Evolutionary conservation across 2,113 vertebrate genomes (phyloP), one percentile per base, ranked within the genome.

Genomic region (Solea solea): DNA sequence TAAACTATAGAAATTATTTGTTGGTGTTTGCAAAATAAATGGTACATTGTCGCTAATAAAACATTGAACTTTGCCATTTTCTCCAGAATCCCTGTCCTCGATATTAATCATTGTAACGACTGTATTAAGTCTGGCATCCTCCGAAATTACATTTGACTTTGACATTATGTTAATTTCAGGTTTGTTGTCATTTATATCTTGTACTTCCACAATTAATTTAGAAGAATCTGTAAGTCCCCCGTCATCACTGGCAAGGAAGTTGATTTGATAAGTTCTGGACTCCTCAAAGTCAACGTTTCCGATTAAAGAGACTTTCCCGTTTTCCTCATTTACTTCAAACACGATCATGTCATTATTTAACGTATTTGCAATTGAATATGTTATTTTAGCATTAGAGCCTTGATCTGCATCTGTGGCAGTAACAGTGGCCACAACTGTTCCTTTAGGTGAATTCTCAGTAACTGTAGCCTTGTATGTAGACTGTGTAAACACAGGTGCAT

Each of bases 151-250:
- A n/a, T 69, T 71, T 0, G 86, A 83, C 7, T 85, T 85, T 0
- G 91, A 91, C 56, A 88, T 86, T 1, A 92, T 48, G 0, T 81
- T 81, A 10, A 93, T 91, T n/a, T 71, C 46, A 0, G 92, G 91
- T 0, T 13, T 63, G 9, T 92, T 92, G 12, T 92, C 91, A 63
- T 95, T 95, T 6, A 65, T 8, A 28, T 86, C 78, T 8, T 28
- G 9, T 0, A 94, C 80, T 74, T 95, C 94, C 16, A 91, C 57
- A 46, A 95, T 34, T 1, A 95, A 68, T 0, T 92, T 81, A 66
- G 93, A 92, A 0, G 90, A 93, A 1, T 89, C 81, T 0, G 72
- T 61, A 0, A 94, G 68, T 0, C 92, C 90, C 0, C 94, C 93
- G 0, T 90, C 89, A 16, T 95, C 94, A 46, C 49, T 91, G 0